phyloP scores from a whole-genome alignment of 1,140 invertebrate genomes.

The Drosophila athabasca region DNA sequence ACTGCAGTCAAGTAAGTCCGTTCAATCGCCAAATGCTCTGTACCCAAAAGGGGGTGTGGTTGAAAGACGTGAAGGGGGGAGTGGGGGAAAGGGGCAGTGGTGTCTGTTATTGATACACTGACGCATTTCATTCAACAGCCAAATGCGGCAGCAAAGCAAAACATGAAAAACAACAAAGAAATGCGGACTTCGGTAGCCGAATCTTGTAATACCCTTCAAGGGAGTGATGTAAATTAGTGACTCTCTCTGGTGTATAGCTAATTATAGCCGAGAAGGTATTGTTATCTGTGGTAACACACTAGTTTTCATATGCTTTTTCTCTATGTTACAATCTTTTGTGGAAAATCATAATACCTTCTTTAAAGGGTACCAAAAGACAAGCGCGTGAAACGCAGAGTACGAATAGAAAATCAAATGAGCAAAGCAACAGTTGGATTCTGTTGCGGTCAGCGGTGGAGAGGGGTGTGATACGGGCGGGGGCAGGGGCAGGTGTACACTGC shows the following conservation, averaged over 20 bases:
- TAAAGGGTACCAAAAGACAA: no score
- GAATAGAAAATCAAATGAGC: no score
- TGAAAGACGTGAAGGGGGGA: constrained; percentile 1
- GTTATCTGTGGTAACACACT: no score
- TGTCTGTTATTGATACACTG: constrained; percentile 34
- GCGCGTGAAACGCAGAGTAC: no score
- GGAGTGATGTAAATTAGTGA: no score
- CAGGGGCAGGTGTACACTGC: constrained; percentile 3
- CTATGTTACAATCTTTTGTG: no score
- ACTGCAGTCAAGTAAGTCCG: constrained; percentile 39
- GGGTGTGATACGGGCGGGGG: constrained; percentile 3
- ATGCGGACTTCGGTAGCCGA: constrained; percentile 32
- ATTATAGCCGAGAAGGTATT: no score
- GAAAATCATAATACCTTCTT: no score
- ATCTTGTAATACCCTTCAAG: not conserved
- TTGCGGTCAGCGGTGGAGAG: constrained; percentile 5
- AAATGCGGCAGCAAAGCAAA: constrained; percentile 50
- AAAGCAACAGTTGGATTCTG: constrained; percentile 37
- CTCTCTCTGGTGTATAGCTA: no score
- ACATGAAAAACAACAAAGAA: constrained; percentile 51
- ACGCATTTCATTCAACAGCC: constrained; percentile 53
- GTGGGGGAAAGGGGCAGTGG: not conserved
- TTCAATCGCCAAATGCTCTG: constrained; percentile 22
- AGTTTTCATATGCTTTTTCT: no score
- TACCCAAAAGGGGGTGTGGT: not conserved